These are phyloP conservation scores for Pimpla rufipes DNA, from an alignment of 2,888 invertebrate genomes.

Conservation along the genomic window DNA sequence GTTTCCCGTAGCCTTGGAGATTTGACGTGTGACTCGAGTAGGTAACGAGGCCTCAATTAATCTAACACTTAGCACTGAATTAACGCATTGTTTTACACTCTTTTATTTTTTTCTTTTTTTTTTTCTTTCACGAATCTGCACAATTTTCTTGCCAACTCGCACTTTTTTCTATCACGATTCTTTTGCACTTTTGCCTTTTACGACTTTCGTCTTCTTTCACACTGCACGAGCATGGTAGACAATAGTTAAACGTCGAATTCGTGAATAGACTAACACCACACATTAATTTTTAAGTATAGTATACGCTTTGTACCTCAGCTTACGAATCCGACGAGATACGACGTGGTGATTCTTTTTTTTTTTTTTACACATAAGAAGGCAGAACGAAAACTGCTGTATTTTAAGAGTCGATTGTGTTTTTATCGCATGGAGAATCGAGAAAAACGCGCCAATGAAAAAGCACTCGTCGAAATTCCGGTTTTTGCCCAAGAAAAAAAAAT, in stretches of 20 bases:
- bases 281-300: conserved; percentile 25
- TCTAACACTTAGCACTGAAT: conserved; percentile 11
- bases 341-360: conserved; percentile 7
- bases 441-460: conserved; percentile 25
- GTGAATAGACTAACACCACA: conserved; percentile 53
- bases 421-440: conserved; percentile 11
- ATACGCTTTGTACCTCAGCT: neutral
- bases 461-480: conserved; percentile 1
- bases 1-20: conserved; percentile 59
- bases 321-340: neutral
- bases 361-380: conserved; percentile 11
- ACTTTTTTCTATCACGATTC: conserved; percentile 1
- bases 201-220: conserved; percentile 20
- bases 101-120: too few species aligned
- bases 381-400: conserved; percentile 4
- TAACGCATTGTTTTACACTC: conserved; percentile 2
- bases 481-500: too few species aligned
- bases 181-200: too few species aligned
- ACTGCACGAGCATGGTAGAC: conserved; percentile 67
- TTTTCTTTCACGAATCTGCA: conserved; percentile 38
- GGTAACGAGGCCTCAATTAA: conserved; percentile 52
- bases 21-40: conserved; percentile 45
- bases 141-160: neutral
- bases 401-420: conserved; percentile 20
- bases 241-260: conserved; percentile 10